phyloP scores from a whole-genome alignment of 1,140 invertebrate genomes.

The Scylla paramamosain region DNA sequence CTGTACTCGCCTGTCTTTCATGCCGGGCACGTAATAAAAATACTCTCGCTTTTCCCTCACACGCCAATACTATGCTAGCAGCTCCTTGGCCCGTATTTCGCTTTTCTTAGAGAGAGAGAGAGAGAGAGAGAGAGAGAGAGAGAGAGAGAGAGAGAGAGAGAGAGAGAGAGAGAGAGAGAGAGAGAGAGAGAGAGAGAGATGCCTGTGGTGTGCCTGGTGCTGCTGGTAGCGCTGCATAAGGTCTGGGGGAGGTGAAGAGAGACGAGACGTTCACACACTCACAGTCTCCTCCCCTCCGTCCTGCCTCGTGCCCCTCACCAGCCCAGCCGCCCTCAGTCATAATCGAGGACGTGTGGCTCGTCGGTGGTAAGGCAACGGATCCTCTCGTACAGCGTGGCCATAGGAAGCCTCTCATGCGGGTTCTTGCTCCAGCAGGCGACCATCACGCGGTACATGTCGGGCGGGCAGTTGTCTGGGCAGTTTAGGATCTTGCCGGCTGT shows the following conservation, averaged over 20 bases:
- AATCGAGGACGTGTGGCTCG: slow-evolving; percentile 60
- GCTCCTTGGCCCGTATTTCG: too few relatives aligned
- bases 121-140: not conserved
- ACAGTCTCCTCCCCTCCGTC: not conserved
- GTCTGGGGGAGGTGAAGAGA: not conserved
- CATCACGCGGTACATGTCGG: slow-evolving; percentile 76
- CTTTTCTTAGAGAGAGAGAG: not conserved
- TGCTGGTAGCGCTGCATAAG: not conserved
- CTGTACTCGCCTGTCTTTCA: too few relatives aligned
- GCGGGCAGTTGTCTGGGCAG: slow-evolving; percentile 75
- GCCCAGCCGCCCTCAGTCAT: slow-evolving; percentile 21
- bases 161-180: not conserved
- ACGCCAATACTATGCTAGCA: too few relatives aligned
- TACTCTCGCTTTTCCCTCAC: too few relatives aligned
- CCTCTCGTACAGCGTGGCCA: slow-evolving; percentile 66
- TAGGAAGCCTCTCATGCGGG: slow-evolving; percentile 60
- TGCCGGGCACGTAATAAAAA: too few relatives aligned
- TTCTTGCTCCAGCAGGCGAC: slow-evolving; percentile 72
- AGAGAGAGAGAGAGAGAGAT: slow-evolving; percentile 38
- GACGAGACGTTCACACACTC: not conserved
- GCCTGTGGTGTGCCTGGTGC: not conserved
- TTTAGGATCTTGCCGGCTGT: slow-evolving; percentile 57
- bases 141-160: too few relatives aligned
- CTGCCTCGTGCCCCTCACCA: not conserved
- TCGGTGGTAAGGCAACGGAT: slow-evolving; percentile 65